Conservation (phyloP, 2,888 invertebrate species). For the Torymus aiolomorphi region DNA sequence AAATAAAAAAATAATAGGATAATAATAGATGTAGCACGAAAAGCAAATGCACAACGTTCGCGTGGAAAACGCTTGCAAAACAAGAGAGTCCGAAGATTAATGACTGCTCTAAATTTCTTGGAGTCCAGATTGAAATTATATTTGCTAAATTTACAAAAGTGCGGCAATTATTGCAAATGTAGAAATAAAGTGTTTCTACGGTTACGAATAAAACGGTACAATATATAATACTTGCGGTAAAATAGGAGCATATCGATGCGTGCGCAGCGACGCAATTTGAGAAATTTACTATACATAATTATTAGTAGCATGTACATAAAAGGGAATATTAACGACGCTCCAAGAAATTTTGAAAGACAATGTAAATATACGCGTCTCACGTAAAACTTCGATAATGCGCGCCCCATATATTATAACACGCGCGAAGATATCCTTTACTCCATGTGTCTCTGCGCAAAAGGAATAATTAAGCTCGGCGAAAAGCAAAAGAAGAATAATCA, state of each 20-base stretch:
- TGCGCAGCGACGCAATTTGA: background rate
- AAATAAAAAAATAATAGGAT: conserved; percentile 27
- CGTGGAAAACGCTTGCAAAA: conserved; percentile 28
- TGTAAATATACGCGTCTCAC: conserved; percentile 21
- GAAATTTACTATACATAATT: background rate
- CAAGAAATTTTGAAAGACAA: conserved; percentile 31
- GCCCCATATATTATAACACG: too few relatives aligned
- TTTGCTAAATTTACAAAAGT: too few relatives aligned
- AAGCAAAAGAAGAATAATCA: conserved; percentile 17
- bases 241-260: too few relatives aligned
- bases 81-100: conserved; percentile 31
- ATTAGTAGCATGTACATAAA: background rate
- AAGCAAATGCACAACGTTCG: conserved; percentile 34
- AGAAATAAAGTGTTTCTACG: too few relatives aligned
- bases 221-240: too few relatives aligned
- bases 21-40: background rate
- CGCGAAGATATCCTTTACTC: too few relatives aligned
- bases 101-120: conserved; percentile 22
- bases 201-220: too few relatives aligned
- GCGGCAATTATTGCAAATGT: background rate
- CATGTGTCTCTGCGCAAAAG: background rate
- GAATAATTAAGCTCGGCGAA: conserved; percentile 19
- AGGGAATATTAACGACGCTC: background rate
- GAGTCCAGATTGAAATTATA: background rate
- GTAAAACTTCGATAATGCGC: conserved; percentile 12